Evolutionary conservation across 2,888 invertebrate species (phyloP).

Genomic region (Dolomedes plantarius): DNA sequence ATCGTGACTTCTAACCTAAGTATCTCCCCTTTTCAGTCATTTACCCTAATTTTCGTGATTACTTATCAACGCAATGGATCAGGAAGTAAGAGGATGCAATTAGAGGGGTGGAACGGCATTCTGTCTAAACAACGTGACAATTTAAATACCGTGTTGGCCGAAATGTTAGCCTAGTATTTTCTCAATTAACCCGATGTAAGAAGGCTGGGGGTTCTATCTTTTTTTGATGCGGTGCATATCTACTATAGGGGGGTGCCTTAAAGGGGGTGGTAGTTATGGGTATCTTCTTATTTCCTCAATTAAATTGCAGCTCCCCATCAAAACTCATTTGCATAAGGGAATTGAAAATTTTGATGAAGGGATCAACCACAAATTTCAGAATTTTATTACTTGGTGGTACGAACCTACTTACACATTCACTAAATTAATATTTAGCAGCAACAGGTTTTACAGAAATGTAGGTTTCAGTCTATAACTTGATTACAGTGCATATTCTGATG

Average conservation of each 20-base stretch:
- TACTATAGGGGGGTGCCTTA: constrained; percentile 28
- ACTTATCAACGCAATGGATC: constrained; percentile 70
- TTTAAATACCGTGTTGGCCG: constrained; percentile 67
- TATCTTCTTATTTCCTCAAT: constrained; percentile 66
- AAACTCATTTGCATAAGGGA: constrained; percentile 63
- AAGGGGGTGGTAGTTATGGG: constrained; percentile 38
- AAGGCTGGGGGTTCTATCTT: constrained; percentile 58
- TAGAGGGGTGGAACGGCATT: constrained; percentile 68
- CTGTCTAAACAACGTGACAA: constrained; percentile 70
- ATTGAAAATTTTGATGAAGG: constrained; percentile 47
- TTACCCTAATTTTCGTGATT: constrained; percentile 71
- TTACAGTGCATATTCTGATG: too few species aligned
- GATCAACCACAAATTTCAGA: constrained; percentile 16
- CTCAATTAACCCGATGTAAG: constrained; percentile 65
- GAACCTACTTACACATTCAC: too few species aligned
- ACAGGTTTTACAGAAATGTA: too few species aligned
- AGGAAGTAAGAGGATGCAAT: constrained; percentile 68
- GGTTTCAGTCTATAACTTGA: too few species aligned
- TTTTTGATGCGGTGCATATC: constrained; percentile 35
- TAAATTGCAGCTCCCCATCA: constrained; percentile 64
- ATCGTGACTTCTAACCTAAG: constrained; percentile 70
- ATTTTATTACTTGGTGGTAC: background rate
- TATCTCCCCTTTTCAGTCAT: constrained; percentile 66
- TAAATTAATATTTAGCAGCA: too few species aligned
- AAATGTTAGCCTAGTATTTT: constrained; percentile 68